A percentile compares a stretch with the other conserved stretches of the same genome.
phyloP scores from a whole-genome alignment of 2,888 invertebrate genomes.

The Tipula helvola region DNA sequence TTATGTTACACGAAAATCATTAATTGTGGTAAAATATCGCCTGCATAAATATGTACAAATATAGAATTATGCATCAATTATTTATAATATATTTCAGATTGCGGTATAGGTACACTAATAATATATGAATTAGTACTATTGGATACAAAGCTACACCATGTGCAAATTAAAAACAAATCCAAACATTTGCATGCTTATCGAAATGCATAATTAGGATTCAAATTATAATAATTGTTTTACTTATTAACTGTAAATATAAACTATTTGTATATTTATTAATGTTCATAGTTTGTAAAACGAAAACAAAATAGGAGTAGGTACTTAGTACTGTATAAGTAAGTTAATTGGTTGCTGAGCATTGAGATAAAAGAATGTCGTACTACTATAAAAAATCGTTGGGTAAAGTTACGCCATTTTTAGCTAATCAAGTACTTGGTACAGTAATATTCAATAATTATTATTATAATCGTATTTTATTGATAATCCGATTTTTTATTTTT shows the following conservation, averaged over 20 bases:
- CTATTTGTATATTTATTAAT: not conserved
- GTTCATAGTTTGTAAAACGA: not conserved
- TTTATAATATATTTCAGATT: slow-evolving; percentile 25
- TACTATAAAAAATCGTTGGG: not conserved
- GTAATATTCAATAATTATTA: not conserved
- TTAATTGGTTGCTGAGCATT: not conserved
- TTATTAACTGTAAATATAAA: not conserved
- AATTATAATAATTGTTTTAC: not conserved
- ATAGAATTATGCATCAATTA: too few species aligned
- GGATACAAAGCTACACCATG: not conserved
- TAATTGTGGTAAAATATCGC: not conserved
- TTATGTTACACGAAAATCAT: not conserved
- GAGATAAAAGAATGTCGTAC: not conserved
- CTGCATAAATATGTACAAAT: not conserved
- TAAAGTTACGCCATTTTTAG: not conserved
- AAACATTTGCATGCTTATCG: not conserved
- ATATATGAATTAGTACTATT: slow-evolving; percentile 37
- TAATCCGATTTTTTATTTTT: not conserved
- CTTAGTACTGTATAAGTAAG: not conserved
- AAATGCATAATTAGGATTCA: not conserved
- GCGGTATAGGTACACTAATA: slow-evolving; percentile 39
- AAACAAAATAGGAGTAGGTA: not conserved
- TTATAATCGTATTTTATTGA: not conserved
- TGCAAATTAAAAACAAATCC: not conserved
- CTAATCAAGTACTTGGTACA: not conserved